Conservation (phyloP, 2,113 vertebrate species). For the Barbus barbus region DNA sequence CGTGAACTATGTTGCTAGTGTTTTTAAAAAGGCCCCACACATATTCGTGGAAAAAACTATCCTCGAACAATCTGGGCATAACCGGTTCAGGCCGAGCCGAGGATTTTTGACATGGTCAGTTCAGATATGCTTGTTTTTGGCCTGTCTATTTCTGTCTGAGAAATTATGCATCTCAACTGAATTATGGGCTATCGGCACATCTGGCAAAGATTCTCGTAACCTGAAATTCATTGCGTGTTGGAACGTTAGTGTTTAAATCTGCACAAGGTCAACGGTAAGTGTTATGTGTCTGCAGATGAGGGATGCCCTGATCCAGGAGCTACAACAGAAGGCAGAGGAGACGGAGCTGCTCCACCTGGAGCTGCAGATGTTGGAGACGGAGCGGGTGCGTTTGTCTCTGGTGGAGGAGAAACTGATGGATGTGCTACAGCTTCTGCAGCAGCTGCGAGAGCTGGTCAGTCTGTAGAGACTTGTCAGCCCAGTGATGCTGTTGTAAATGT, state of each 20-base stretch:
- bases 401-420: slow-evolving; percentile 92
- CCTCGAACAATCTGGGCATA: not conserved
- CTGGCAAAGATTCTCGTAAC: slow-evolving; percentile 24
- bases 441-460: slow-evolving; percentile 86
- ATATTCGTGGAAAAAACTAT: slow-evolving; percentile 1
- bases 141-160: slow-evolving; percentile 37
- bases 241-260: slow-evolving; percentile 18
- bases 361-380: slow-evolving; percentile 91
- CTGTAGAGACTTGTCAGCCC: not conserved
- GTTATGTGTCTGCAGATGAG: slow-evolving; percentile 71
- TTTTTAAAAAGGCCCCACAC: slow-evolving; percentile 14
- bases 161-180: slow-evolving; percentile 10
- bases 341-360: slow-evolving; percentile 82
- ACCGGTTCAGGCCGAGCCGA: not conserved
- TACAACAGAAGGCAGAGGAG: slow-evolving; percentile 83
- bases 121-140: too few species aligned
- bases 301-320: slow-evolving; percentile 76
- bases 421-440: slow-evolving; percentile 86
- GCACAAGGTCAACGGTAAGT: slow-evolving; percentile 4
- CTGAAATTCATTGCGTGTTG: slow-evolving; percentile 23
- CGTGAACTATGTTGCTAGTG: slow-evolving; percentile 29
- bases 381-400: slow-evolving; percentile 86
- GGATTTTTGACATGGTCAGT: slow-evolving; percentile 33
- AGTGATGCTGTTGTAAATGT: not conserved
- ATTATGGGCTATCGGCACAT: slow-evolving; percentile 31